These are phyloP conservation scores for Watsonalla cultraria DNA, from an alignment of 2,888 invertebrate genomes.

Conservation along the genomic window DNA sequence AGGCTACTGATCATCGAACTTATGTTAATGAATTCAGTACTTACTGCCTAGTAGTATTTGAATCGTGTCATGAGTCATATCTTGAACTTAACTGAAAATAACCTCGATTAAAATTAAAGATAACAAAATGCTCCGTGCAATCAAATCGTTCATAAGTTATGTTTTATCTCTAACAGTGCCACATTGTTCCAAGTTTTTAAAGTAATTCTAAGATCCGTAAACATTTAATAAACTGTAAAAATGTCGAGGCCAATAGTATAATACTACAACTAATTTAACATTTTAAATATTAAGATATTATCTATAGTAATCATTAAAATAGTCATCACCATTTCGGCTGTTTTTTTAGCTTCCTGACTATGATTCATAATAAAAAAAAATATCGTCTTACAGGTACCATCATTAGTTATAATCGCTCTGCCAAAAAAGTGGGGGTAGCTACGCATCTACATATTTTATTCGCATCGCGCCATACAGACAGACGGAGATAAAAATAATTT, in stretches of 20 bases:
- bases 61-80: slow-evolving; percentile 6
- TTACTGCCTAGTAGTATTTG: background rate
- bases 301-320: background rate
- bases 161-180: too few species aligned
- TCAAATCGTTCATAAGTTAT: slow-evolving; percentile 8
- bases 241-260: slow-evolving; percentile 29
- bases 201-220: slow-evolving; percentile 23
- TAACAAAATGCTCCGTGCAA: slow-evolving; percentile 9
- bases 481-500: too few species aligned
- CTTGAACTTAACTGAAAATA: too few species aligned
- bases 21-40: too few species aligned
- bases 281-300: background rate
- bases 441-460: too few species aligned
- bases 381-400: too few species aligned
- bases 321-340: slow-evolving; percentile 4
- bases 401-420: too few species aligned
- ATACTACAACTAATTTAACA: background rate
- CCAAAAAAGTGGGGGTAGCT: too few species aligned
- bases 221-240: slow-evolving; percentile 27
- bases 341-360: background rate
- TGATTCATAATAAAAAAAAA: too few species aligned
- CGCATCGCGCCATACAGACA: too few species aligned
- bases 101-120: too few species aligned
- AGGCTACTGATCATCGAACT: too few species aligned
- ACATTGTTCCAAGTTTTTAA: background rate